Conservation (phyloP, 2,797 vertebrate genomes). For the Cyclura pinguis region DNA sequence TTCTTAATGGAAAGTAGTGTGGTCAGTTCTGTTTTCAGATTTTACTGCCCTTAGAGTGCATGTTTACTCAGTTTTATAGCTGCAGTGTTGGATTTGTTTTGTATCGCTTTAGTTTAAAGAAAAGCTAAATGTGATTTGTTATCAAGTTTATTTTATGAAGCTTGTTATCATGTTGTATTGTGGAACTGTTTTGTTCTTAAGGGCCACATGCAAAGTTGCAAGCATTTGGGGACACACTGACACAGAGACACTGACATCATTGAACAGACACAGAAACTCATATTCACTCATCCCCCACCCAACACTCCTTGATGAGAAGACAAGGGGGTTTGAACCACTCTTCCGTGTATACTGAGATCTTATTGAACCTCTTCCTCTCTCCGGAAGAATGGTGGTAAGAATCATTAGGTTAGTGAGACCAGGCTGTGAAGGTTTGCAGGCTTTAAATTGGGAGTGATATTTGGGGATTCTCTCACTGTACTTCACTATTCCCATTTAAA, state of each 20-base stretch:
- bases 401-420: background rate
- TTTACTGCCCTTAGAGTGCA: background rate
- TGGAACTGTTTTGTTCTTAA: no score
- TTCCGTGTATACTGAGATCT: background rate
- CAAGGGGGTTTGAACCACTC: background rate
- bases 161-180: no score
- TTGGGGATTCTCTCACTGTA: background rate
- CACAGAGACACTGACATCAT: no score
- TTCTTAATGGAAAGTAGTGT: background rate
- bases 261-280: no score
- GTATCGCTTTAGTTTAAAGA: background rate
- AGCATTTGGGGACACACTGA: no score
- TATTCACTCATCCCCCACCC: no score
- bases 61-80: background rate
- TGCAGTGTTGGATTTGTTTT: background rate
- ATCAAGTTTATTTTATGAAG: background rate
- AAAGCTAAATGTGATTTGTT: background rate
- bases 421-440: background rate
- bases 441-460: background rate
- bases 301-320: background rate
- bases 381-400: background rate
- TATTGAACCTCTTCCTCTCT: background rate
- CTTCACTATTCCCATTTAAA: background rate
- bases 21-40: background rate
- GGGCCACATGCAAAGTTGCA: no score